Evolutionary conservation across 2,888 invertebrate genomes (phyloP).

Genomic region (Periphyllus acericola): DNA sequence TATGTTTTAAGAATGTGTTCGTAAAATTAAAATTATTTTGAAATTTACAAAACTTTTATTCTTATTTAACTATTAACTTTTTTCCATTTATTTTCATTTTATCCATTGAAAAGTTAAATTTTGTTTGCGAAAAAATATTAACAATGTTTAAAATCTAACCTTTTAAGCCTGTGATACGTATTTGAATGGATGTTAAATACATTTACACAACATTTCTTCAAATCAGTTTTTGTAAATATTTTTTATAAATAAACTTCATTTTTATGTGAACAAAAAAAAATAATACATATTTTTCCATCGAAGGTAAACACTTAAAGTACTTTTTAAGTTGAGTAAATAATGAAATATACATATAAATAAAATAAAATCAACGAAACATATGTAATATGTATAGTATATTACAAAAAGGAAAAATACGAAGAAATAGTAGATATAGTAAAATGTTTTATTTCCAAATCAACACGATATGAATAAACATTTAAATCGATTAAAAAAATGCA

Average conservation of each 20-base stretch:
- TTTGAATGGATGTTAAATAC: too few species aligned
- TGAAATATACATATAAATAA: neutral
- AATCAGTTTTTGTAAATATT: neutral
- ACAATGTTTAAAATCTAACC: too few species aligned
- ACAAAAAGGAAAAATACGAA: neutral
- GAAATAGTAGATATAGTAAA: neutral
- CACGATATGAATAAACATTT: conserved; percentile 7
- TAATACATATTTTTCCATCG: neutral
- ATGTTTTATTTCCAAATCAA: conserved; percentile 22
- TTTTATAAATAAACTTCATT: neutral
- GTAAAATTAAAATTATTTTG: too few species aligned
- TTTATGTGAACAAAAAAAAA: neutral
- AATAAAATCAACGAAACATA: conserved; percentile 19
- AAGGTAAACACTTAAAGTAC: neutral
- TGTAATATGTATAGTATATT: neutral
- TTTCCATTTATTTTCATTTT: too few species aligned
- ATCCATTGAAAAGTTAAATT: too few species aligned
- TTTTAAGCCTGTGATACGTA: too few species aligned
- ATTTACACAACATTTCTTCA: neutral
- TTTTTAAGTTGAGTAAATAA: neutral
- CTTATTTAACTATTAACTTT: too few species aligned
- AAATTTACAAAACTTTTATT: too few species aligned
- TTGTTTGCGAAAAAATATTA: too few species aligned
- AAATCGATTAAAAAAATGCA: conserved; percentile 4
- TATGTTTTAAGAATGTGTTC: too few species aligned